phyloP scores from a whole-genome alignment of 2,888 invertebrate species.

The Drosophila lutescens region DNA sequence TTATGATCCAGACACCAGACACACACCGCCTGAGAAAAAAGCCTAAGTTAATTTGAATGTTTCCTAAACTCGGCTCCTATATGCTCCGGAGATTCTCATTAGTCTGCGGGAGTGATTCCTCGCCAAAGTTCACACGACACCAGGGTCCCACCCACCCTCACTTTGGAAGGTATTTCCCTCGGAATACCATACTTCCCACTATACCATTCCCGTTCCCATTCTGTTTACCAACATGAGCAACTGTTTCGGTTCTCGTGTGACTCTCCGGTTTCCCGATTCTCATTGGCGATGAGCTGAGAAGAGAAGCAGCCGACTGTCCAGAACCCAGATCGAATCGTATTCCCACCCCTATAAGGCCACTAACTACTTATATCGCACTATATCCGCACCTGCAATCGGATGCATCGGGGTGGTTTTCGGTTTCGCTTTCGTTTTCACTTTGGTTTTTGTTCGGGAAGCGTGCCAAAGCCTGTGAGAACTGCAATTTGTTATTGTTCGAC shows the following conservation, averaged over 20 bases:
- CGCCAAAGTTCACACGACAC: constrained; percentile 41
- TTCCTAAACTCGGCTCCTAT: not conserved
- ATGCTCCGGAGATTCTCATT: constrained; percentile 22
- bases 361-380: constrained; percentile 22
- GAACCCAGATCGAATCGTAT: constrained; percentile 26
- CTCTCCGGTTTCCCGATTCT: constrained; percentile 58
- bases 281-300: constrained; percentile 48
- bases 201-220: constrained; percentile 42
- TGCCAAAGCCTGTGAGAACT: constrained; percentile 63
- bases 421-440: not conserved
- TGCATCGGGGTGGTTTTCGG: constrained; percentile 48
- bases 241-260: constrained; percentile 82
- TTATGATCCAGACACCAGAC: constrained; percentile 14
- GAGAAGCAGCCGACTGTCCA: constrained; percentile 60
- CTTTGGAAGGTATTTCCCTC: constrained; percentile 6
- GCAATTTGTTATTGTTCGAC: constrained; percentile 63
- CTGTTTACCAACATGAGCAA: constrained; percentile 42
- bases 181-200: constrained; percentile 12
- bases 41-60: constrained; percentile 18
- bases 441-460: constrained; percentile 36
- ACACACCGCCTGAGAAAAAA: constrained; percentile 20
- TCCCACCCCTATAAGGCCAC: constrained; percentile 52
- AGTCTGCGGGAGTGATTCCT: constrained; percentile 23
- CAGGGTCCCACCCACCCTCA: constrained; percentile 29
- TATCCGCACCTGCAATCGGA: constrained; percentile 26